Percentiles rank a stretch among this genome's conserved stretches.
phyloP scores from a whole-genome alignment of 1,140 invertebrate genomes.

The Eueides isabella region DNA sequence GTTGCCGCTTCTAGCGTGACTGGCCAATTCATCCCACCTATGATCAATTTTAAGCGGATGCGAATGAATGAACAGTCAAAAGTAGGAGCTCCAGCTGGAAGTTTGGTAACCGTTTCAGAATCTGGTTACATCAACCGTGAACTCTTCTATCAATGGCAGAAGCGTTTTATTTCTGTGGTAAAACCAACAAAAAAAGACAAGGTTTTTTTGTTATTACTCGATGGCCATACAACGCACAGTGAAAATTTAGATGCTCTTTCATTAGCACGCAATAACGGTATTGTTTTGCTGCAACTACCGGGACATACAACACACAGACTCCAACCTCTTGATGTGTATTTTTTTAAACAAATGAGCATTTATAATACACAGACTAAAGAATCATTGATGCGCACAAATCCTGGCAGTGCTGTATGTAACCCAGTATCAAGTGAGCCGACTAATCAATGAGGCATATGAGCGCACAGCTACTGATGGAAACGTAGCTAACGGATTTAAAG shows the following conservation, averaged over 20 bases:
- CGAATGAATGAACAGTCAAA: slow-evolving; percentile 11
- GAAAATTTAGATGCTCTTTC: slow-evolving; percentile 27
- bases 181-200: slow-evolving; percentile 28
- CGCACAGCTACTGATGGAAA: slow-evolving; percentile 7
- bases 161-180: slow-evolving; percentile 35
- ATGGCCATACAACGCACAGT: slow-evolving; percentile 30
- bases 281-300: slow-evolving; percentile 34
- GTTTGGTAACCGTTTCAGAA: slow-evolving; percentile 24
- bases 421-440: slow-evolving; percentile 17
- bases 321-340: slow-evolving; percentile 69
- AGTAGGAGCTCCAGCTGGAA: slow-evolving; percentile 30
- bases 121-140: slow-evolving; percentile 40
- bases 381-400: slow-evolving; percentile 41
- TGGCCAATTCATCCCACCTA: slow-evolving; percentile 52
- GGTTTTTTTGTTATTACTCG: slow-evolving; percentile 22
- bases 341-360: slow-evolving; percentile 60
- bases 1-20: slow-evolving; percentile 53
- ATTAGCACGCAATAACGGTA: slow-evolving; percentile 25
- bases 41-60: slow-evolving; percentile 47
- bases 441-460: slow-evolving; percentile 17
- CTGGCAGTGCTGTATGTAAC: slow-evolving; percentile 24
- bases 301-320: slow-evolving; percentile 49
- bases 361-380: slow-evolving; percentile 47
- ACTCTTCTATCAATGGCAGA: slow-evolving; percentile 35
- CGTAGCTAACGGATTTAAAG: slow-evolving; percentile 27